Evolutionary conservation across 2,888 invertebrate species (phyloP).

Genomic region (Watsonalla cultraria): DNA sequence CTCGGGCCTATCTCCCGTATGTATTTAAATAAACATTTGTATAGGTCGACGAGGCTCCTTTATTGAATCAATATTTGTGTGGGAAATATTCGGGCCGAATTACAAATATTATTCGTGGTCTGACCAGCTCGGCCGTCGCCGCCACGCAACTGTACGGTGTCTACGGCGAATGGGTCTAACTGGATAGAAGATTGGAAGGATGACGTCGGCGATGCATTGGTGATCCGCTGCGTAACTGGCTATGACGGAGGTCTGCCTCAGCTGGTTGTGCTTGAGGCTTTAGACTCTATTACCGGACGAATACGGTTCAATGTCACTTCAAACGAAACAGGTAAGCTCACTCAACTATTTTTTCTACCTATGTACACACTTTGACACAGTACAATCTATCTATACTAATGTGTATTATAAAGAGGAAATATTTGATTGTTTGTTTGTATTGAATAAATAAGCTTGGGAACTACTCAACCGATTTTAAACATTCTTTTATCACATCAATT

Average conservation of each 20-base stretch:
- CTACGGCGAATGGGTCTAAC: slow-evolving; percentile 78
- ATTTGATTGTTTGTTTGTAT: too few relatives aligned
- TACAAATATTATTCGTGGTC: slow-evolving; percentile 7
- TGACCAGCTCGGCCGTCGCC: slow-evolving; percentile 87
- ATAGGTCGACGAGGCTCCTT: slow-evolving; percentile 11
- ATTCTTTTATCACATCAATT: too few relatives aligned
- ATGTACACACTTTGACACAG: neutral
- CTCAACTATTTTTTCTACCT: neutral
- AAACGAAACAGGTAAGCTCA: slow-evolving; percentile 64
- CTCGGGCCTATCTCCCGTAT: slow-evolving; percentile 10
- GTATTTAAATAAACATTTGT: slow-evolving; percentile 16
- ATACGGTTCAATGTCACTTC: slow-evolving; percentile 86
- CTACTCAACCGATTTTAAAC: too few relatives aligned
- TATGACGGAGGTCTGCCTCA: slow-evolving; percentile 94
- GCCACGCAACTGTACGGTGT: slow-evolving; percentile 90
- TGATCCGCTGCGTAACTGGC: slow-evolving; percentile 91
- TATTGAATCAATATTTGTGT: slow-evolving; percentile 10
- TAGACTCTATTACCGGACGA: slow-evolving; percentile 83
- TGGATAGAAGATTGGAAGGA: slow-evolving; percentile 65
- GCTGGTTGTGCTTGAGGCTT: slow-evolving; percentile 89
- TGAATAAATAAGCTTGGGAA: too few relatives aligned
- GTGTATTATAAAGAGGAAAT: too few relatives aligned
- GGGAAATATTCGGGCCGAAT: slow-evolving; percentile 19
- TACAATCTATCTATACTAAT: neutral
- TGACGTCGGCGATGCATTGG: slow-evolving; percentile 70